Evolutionary conservation across 2,888 invertebrate species (phyloP), one percentile per base, ranked within the genome.

Genomic region (Cryptus armator): DNA sequence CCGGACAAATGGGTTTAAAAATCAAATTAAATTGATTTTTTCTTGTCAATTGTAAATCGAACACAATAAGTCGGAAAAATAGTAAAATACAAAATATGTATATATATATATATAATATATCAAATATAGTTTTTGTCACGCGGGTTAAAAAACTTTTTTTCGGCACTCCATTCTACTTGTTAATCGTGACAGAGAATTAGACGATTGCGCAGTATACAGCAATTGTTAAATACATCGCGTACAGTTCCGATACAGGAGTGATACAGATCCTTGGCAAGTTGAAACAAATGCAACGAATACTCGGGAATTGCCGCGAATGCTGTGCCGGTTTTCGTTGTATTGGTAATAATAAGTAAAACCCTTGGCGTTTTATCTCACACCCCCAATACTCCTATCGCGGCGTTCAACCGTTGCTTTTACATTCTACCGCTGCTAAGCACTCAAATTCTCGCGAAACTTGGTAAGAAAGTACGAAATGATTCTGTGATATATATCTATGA

Each of bases 391-490:
- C 51, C 19, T 71, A 74, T 78, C 56, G 62, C 46, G 66, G n/a
- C 51, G 48, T 46, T 70, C 68, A 72, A 72, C 67, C 72, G 43
- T 72, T 43, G 72, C 48, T 72, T 16, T 48, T 19, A 75, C 32
- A 62, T n/a, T 14, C 32, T 43, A 24, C 29, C 14, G 46, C 62
- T 37, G 44, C 37, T 59, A 29, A 68, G n/a, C 67, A 79, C 24
- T 51, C 32, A 24, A 44, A 44, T 24, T n/a, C 68, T 44, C 44
- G 56, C 32, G 32, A 74, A 79, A 75, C 62, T 79, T 74, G 16
- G 44, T 64, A 62, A 67, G 78, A 83, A 78, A 83, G 67, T 83
- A 37, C 67, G 29, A 51, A 74, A 68, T 16, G 68, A 66, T 67
- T 37, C n/a, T 43, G 3, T 12, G 9, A 29, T 19, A 16, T 77